Base-by-base conservation (phyloP, 2,113 vertebrate genomes). In the Eolophus roseicapilla region DNA sequence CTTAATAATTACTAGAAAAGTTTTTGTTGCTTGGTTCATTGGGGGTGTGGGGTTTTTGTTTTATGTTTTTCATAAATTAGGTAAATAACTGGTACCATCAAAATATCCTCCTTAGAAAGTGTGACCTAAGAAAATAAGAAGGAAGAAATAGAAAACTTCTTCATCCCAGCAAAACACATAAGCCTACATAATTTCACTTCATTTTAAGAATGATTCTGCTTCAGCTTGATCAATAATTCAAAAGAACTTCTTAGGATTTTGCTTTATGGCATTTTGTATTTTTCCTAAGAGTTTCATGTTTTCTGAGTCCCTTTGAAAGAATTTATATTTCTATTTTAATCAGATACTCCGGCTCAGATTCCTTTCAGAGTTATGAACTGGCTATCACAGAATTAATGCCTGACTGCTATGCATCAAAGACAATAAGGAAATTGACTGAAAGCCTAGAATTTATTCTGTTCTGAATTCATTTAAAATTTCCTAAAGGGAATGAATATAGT, bases 351-450 rank as follows among this genome's bases (percentile, higher is more conserved):
- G 67, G 13, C 68, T 96, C 5, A 41, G 29, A 64, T 76, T 92
- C 33, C 5, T 39, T 59, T 82, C 29, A 73, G 55, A 81, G 21
- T 82, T 59, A 35, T 83, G 6, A 37, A 57, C 2, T 69, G 16
- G 0, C 17, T 78, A 27, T 80, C 41, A 49, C 29, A 83, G 10
- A 69, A 81, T 73, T 31, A 68, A 35, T 87, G 43, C 39, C 31
- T 90, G 17, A 44, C 4, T 60, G 9, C 2, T 53, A 23, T 20
- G 8, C 13, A 87, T 64, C 78, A 96, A 96, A 55, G 47, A 65
- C 59, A 96, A 70, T 70, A 86, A 33, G 28, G n/a, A 89, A 91
- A 90, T 28, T 63, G 53, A 85, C 33, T 81, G 77, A 93, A 97
- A 97, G 24, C 6, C 67, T 80, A 43, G 9, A 94, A 94, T 85